Conservation (phyloP, 2,888 invertebrate genomes). For the Trypoxylon attenuatum region DNA sequence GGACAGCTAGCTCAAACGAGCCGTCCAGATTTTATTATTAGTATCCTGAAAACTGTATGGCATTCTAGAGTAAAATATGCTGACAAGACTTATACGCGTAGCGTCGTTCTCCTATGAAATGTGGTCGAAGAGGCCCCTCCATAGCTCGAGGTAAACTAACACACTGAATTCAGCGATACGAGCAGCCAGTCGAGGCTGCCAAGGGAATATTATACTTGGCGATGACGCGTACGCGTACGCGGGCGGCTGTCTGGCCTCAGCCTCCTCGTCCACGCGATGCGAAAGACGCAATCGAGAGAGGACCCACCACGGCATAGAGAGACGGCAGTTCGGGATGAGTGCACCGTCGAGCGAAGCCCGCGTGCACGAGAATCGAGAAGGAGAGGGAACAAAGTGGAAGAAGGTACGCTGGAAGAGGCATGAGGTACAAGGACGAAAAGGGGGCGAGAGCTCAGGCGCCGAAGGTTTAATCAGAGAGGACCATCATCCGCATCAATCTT, state of each 20-base stretch:
- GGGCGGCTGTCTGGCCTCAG: constrained; percentile 56
- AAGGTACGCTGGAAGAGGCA: constrained; percentile 19
- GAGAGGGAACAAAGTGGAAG: constrained; percentile 12
- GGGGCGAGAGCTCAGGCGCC: constrained; percentile 45
- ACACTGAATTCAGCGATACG: constrained; percentile 55
- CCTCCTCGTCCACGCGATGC: constrained; percentile 50
- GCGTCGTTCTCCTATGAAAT: too few species aligned
- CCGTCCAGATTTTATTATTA: too few species aligned
- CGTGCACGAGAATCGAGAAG: neutral
- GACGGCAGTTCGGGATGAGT: neutral
- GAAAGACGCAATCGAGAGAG: constrained; percentile 13
- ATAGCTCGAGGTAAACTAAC: constrained; percentile 48
- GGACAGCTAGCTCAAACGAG: too few species aligned
- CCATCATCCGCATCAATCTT: constrained; percentile 52
- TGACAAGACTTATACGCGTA: too few species aligned
- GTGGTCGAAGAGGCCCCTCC: constrained; percentile 38
- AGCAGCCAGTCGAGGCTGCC: constrained; percentile 46
- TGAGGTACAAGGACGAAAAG: constrained; percentile 2
- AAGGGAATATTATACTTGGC: constrained; percentile 71
- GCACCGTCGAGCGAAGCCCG: neutral
- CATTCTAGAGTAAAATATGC: too few species aligned
- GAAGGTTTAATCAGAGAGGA: constrained; percentile 58
- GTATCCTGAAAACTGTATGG: too few species aligned
- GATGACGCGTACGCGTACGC: constrained; percentile 68
- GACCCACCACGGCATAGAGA: too few species aligned